Evolutionary conservation across 2,113 vertebrate species (phyloP).

Genomic region (Pedetes capensis): DNA sequence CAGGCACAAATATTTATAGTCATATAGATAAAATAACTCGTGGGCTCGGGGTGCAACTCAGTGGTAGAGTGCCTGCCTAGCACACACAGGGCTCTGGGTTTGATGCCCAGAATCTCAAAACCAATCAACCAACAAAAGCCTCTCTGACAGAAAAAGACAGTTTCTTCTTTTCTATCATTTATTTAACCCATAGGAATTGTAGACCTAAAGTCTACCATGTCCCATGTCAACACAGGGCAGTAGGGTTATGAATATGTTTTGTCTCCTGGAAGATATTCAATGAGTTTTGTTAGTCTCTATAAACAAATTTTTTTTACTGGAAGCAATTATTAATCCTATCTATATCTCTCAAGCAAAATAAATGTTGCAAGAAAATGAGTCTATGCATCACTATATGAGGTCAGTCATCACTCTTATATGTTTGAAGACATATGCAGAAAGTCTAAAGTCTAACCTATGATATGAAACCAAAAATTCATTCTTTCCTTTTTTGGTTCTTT

Average conservation of each 20-base stretch:
- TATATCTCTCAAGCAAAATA: not conserved
- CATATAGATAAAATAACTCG: not conserved
- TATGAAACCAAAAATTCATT: not conserved
- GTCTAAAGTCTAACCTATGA: not conserved
- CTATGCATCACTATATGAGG: not conserved
- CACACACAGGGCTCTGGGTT: no score
- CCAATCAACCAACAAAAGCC: no score
- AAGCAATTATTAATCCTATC: not conserved
- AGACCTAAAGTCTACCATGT: not conserved
- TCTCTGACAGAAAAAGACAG: not conserved
- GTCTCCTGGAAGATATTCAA: not conserved
- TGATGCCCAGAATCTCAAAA: no score
- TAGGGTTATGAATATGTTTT: not conserved
- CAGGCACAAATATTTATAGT: not conserved
- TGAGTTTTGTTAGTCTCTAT: not conserved
- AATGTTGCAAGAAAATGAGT: not conserved
- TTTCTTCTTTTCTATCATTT: not conserved
- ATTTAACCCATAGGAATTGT: not conserved
- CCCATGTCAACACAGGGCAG: not conserved
- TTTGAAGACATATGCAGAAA: not conserved
- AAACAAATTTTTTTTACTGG: not conserved
- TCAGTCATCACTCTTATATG: not conserved
- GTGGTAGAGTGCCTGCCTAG: no score
- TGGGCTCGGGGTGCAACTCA: no score
- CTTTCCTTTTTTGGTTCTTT: not conserved